Conservation (phyloP, 1,140 invertebrate species). For the Ceratosolen solmsi region DNA sequence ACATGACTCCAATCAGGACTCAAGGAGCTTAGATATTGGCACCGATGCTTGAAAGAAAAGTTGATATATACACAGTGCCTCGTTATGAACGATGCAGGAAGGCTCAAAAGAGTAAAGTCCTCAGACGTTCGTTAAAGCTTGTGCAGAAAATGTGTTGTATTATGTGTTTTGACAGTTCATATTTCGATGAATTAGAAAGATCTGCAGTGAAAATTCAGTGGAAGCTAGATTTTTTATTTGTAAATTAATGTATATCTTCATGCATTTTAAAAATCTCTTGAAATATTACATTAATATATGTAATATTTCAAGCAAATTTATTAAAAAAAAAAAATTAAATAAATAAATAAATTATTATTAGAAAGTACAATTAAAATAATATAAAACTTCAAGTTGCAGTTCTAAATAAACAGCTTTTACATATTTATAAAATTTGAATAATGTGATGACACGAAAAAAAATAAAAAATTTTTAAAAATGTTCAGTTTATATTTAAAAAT, state of each 20-base stretch:
- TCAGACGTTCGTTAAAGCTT: constrained; percentile 35
- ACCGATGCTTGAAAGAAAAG: constrained; percentile 63
- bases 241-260: not conserved
- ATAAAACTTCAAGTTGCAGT: not conserved
- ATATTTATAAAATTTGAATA: not conserved
- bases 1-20: constrained; percentile 78
- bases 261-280: not conserved
- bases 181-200: not conserved
- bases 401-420: not conserved
- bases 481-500: not conserved
- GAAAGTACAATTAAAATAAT: not conserved
- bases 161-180: constrained; percentile 20
- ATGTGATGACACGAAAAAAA: not conserved
- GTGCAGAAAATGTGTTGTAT: constrained; percentile 19
- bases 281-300: not conserved
- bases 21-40: constrained; percentile 74
- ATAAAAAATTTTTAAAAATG: not conserved
- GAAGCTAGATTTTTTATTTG: not conserved
- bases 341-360: constrained; percentile 16
- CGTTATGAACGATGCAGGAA: constrained; percentile 10
- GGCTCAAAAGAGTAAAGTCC: not conserved
- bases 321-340: not conserved
- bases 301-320: not conserved
- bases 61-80: constrained; percentile 32
- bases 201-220: constrained; percentile 7